These are phyloP conservation scores for Lucilia cuprina DNA, from an alignment of 1,140 invertebrate species.

Conservation along the genomic window DNA sequence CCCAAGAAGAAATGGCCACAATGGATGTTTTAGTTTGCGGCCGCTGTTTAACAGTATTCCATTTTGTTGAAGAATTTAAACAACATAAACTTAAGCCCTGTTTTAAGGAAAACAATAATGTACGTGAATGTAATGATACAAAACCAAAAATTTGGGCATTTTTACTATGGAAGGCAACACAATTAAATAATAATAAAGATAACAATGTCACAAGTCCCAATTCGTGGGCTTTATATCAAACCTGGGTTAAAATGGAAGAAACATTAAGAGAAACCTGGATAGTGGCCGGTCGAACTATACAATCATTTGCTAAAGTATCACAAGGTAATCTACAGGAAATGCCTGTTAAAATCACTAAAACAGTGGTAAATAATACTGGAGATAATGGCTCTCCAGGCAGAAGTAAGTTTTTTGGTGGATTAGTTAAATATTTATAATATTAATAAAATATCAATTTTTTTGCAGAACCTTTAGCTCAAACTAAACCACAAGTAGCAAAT, in stretches of 20 bases:
- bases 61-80: constrained; percentile 79
- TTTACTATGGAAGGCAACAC: constrained; percentile 77
- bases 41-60: constrained; percentile 78
- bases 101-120: constrained; percentile 66
- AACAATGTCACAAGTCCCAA: constrained; percentile 63
- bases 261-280: constrained; percentile 77
- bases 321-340: constrained; percentile 60
- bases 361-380: constrained; percentile 55
- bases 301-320: constrained; percentile 70
- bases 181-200: constrained; percentile 64
- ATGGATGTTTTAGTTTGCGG: constrained; percentile 82
- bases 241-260: constrained; percentile 80
- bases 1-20: constrained; percentile 76
- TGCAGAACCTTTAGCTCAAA: constrained; percentile 40
- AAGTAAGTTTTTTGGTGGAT: constrained; percentile 15
- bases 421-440: neutral
- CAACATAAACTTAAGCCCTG: constrained; percentile 75
- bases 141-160: constrained; percentile 86
- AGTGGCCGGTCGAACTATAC: constrained; percentile 76
- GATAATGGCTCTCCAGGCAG: constrained; percentile 30
- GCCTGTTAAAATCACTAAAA: constrained; percentile 62
- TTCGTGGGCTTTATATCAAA: constrained; percentile 81
- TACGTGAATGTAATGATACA: constrained; percentile 71
- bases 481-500: constrained; percentile 40
- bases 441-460: neutral